phyloP scores from a whole-genome alignment of 2,888 invertebrate species.

The Trissolcus japonicus region DNA sequence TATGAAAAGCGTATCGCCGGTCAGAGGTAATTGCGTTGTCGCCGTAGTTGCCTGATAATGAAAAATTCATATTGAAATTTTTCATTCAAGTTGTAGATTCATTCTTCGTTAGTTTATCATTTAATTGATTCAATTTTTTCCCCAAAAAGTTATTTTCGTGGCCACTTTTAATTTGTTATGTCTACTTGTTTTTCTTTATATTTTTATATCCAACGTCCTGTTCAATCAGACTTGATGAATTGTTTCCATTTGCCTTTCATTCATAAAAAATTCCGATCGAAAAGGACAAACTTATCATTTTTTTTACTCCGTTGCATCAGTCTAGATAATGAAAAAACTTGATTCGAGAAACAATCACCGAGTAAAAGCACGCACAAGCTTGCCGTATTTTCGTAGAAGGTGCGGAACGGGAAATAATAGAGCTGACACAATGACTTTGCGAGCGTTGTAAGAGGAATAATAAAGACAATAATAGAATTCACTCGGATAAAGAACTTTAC shows the following conservation, averaged over 20 bases:
- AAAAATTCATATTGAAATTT: constrained; percentile 5
- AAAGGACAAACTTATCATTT: constrained; percentile 20
- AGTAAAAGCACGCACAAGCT: constrained; percentile 16
- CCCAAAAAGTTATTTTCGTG: too few relatives aligned
- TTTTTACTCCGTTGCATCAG: constrained; percentile 14
- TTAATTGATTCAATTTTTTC: too few relatives aligned
- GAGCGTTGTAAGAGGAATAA: constrained; percentile 38
- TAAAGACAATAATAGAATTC: constrained; percentile 52
- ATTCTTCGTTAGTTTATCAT: too few relatives aligned
- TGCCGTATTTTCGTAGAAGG: constrained; percentile 33
- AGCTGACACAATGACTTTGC: constrained; percentile 47
- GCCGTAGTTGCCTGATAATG: background rate
- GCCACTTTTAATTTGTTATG: too few relatives aligned
- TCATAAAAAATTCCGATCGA: background rate
- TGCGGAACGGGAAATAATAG: constrained; percentile 37
- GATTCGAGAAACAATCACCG: constrained; percentile 32
- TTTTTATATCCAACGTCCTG: too few relatives aligned
- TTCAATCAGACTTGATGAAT: background rate
- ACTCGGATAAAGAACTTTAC: constrained; percentile 65
- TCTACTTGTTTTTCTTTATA: too few relatives aligned
- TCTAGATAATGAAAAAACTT: constrained; percentile 30
- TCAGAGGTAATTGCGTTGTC: constrained; percentile 51
- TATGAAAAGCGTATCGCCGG: constrained; percentile 47
- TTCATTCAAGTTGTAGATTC: too few relatives aligned
- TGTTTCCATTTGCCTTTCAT: background rate